Base-by-base conservation (phyloP, 2,888 invertebrate genomes). In the Periphyllus acericola region DNA sequence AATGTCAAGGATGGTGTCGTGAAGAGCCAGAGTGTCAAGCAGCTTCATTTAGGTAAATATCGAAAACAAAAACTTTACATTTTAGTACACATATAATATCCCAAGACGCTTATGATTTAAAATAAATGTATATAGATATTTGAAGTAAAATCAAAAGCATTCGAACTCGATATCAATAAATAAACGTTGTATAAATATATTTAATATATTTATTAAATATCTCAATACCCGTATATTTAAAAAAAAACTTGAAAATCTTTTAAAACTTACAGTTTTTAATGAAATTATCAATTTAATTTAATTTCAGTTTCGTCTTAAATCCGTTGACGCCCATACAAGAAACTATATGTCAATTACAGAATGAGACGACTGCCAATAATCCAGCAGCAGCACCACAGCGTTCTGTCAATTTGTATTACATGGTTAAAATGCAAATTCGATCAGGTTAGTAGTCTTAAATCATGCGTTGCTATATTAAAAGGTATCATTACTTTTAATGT, bases 1-100 rank as follows among this genome's bases (percentile, higher is more conserved):
- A 98, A 92, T 98, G 98, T 92, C 97, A 98, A 91, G 97, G 97
- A 60, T 98, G 97, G 97, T 98, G 98, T 92, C 93, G 97, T 82
- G 97, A 98, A 91, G 97, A 98, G 91, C 94, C 95, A 0, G 97
- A 97, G 91, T 98, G 98, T 91, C 96, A 96, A 91, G 97, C 98
- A 3, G 97, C 97, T 9, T 96, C 97, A 5, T 98, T 98, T 92
- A 94, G 94, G 94, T 94, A 90, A 52, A 36, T 19, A 66, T 66
- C 66, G 66, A 66, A 66, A 66, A 66, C n/a, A n/a, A 25, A 60
- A 25, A 66, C 3, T 66, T n/a, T n/a, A n/a, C n/a, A n/a, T n/a
- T n/a, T n/a, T n/a, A n/a, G n/a, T n/a, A n/a, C n/a, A n/a, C n/a
- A n/a, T n/a, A n/a, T n/a, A n/a, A n/a, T n/a, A n/a, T n/a, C n/a